Base-by-base conservation (phyloP, 2,888 invertebrate species). In the Drosophila trichaetosa region DNA sequence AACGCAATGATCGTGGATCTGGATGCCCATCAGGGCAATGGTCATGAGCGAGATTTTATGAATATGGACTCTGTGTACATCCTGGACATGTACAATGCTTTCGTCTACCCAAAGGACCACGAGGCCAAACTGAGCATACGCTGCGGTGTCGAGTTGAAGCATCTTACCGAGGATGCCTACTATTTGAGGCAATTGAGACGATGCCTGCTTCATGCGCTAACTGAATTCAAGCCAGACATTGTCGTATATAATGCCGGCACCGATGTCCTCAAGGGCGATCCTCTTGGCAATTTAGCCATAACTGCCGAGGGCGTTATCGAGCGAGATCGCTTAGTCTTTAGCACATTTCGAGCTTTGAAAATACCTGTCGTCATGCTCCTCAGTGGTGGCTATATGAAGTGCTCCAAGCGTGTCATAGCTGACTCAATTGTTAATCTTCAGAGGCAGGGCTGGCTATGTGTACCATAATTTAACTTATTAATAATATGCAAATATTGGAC, bases 211-310 rank as follows among this genome's bases (percentile, higher is more conserved):
- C 94, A 94, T 49, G 96, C 97, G 0, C 91, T 97, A 29, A 91
- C 94, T 1, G 95, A 96, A 89, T 98, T 97, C 90, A 93, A 93
- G 60, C 97, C 98, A 0, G 96, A 98, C 90, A 94, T 98, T 31
- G 93, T 98, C 53, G 95, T 98, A n/a, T 98, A 97, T 93, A 98
- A 98, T 93, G 98, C 98, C n/a, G 98, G 98, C 0, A 98, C 98
- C 0, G 98, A 98, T 92, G 94, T 97, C 38, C 93, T 98, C 42
- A 94, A 95, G 69, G 95, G 96, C 0, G 98, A 98, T 93, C 95
- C 96, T 0, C 93, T 98, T 8, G 98, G 98, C 0, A 93, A 94
- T 56, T 93, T 98, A 87, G 93, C 94, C 7, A 94, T 98, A 60
- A 95, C 96, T 58, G 94, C 96, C 79, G 93, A 95, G 96, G 98